These are phyloP conservation scores for Troides helena DNA, from an alignment of 2,888 invertebrate species.

Conservation along the genomic window DNA sequence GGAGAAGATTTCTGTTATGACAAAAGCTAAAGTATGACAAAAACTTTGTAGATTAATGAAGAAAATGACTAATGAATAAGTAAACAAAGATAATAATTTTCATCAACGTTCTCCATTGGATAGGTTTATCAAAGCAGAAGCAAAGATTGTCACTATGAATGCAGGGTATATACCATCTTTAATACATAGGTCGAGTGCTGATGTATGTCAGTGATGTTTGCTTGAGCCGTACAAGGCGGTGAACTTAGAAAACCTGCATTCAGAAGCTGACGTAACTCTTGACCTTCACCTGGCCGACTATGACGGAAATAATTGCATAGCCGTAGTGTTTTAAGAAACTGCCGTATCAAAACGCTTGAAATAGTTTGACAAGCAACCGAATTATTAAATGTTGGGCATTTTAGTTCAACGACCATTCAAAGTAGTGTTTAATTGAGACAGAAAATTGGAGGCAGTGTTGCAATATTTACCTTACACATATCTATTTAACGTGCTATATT, in stretches of 20 bases:
- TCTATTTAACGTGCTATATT: too few relatives aligned
- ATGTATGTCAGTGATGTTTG: background rate
- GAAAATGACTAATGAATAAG: too few relatives aligned
- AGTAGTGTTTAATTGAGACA: background rate
- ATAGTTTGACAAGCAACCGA: constrained; percentile 9
- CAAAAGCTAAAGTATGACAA: too few relatives aligned
- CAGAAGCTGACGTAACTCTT: constrained; percentile 15
- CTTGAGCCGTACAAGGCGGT: background rate
- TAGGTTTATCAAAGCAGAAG: background rate
- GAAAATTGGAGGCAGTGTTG: background rate
- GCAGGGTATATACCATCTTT: background rate
- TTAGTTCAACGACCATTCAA: background rate
- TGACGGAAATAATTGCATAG: constrained; percentile 52
- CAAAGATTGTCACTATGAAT: background rate
- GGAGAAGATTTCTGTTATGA: too few relatives aligned
- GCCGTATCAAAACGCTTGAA: constrained; percentile 35
- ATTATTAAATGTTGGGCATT: constrained; percentile 12
- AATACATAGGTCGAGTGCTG: background rate
- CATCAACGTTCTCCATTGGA: background rate
- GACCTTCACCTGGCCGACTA: constrained; percentile 54
- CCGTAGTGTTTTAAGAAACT: constrained; percentile 38
- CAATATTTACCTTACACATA: background rate
- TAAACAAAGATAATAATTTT: too few relatives aligned
- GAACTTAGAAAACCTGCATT: constrained; percentile 13
- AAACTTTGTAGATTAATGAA: too few relatives aligned